Conservation (phyloP, 2,888 invertebrate genomes). For the Yponomeuta malinellus region DNA sequence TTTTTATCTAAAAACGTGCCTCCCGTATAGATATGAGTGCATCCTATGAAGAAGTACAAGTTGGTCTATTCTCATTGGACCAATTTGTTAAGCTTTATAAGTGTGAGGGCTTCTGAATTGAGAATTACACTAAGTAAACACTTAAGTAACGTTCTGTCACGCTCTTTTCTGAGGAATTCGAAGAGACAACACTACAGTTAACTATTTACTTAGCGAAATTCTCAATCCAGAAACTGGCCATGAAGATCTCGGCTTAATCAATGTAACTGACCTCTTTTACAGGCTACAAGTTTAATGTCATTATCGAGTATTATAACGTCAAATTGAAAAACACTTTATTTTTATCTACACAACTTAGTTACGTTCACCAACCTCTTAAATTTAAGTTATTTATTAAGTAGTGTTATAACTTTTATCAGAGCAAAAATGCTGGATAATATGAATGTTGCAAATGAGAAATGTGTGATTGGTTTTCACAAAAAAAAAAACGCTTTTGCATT, state of each 20-base stretch:
- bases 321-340: constrained; percentile 4
- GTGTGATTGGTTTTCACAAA: background rate
- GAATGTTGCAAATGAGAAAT: constrained; percentile 37
- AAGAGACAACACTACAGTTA: too few relatives aligned
- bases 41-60: constrained; percentile 62
- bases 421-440: constrained; percentile 42
- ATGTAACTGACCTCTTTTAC: background rate
- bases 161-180: too few relatives aligned
- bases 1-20: constrained; percentile 55
- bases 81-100: constrained; percentile 30
- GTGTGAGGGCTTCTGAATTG: background rate
- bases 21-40: constrained; percentile 47
- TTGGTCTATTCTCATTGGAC: constrained; percentile 53
- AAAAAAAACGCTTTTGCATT: background rate
- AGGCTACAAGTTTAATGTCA: constrained; percentile 5
- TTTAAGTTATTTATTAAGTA: background rate
- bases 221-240: too few relatives aligned
- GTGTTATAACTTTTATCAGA: constrained; percentile 29
- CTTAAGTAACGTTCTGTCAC: too few relatives aligned
- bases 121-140: too few relatives aligned
- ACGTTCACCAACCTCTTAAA: background rate
- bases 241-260: constrained; percentile 33
- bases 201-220: too few relatives aligned
- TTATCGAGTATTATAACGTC: constrained; percentile 5
- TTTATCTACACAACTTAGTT: constrained; percentile 6